Percentiles rank a stretch among this genome's conserved stretches.
Conservation (phyloP, 2,888 invertebrate species). For the Metopia argyrocephala region DNA sequence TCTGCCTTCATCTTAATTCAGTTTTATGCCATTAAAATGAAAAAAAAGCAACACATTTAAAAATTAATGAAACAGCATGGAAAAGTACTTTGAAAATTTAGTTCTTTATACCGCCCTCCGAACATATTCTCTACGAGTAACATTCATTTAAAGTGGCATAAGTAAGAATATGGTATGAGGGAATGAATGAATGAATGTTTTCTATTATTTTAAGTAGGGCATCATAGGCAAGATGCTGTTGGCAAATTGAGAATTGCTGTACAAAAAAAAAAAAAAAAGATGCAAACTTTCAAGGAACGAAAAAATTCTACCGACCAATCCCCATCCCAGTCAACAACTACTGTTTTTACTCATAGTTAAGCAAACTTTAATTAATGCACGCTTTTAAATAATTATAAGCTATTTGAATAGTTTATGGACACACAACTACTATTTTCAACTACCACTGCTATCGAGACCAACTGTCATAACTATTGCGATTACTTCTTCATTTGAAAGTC, state of each 20-base stretch:
- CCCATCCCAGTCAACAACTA: conserved; percentile 38
- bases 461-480: conserved; percentile 28
- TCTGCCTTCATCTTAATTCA: conserved; percentile 16
- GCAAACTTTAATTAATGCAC: conserved; percentile 73
- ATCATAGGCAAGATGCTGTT: conserved; percentile 48
- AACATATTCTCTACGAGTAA: background rate
- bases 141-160: background rate
- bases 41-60: conserved; percentile 38
- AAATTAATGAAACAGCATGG: conserved; percentile 67
- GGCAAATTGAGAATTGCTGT: conserved; percentile 47
- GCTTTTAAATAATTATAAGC: conserved; percentile 76
- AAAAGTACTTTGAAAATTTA: conserved; percentile 61
- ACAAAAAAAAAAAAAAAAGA: too few relatives aligned
- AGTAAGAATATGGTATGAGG: too few relatives aligned
- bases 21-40: conserved; percentile 42
- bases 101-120: conserved; percentile 24
- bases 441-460: conserved; percentile 25
- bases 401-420: conserved; percentile 75
- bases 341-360: conserved; percentile 57
- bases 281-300: conserved; percentile 48
- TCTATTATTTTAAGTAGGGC: conserved; percentile 50
- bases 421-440: conserved; percentile 66
- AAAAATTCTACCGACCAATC: conserved; percentile 30
- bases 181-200: conserved; percentile 26
- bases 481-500: conserved; percentile 24